A percentile compares a stretch with the other conserved stretches of the same genome.
phyloP scores from a whole-genome alignment of 2,797 vertebrate species.

The Arrhamphus sclerolepis region DNA sequence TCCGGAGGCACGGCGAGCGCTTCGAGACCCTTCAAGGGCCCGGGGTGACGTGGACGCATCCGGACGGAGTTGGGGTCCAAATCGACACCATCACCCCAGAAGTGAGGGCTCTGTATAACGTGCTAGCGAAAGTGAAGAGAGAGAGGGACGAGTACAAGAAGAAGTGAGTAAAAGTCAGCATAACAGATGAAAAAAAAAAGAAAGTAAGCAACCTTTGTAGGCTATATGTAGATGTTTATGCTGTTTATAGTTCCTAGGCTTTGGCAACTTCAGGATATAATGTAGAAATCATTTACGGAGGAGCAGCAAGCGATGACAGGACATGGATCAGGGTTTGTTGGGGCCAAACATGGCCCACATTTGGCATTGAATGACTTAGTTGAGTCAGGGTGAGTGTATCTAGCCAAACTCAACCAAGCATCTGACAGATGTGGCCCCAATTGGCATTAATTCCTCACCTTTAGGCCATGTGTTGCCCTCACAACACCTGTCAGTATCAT shows the following conservation, averaged over 20 bases:
- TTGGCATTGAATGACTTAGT: constrained; percentile 1
- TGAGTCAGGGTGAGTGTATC: constrained; percentile 1
- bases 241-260: too few species aligned
- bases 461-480: not conserved
- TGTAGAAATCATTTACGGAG: not conserved
- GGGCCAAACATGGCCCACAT: not conserved
- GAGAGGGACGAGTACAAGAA: constrained; percentile 88
- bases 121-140: constrained; percentile 90
- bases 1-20: constrained; percentile 88
- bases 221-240: not conserved
- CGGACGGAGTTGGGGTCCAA: constrained; percentile 87
- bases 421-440: not conserved
- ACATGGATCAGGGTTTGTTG: too few species aligned
- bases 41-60: constrained; percentile 88
- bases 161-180: constrained; percentile 71
- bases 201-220: too few species aligned
- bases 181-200: too few species aligned
- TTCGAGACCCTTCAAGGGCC: constrained; percentile 90
- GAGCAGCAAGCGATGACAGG: not conserved
- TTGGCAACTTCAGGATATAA: too few species aligned
- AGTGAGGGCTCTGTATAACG: constrained; percentile 89
- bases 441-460: not conserved
- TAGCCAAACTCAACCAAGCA: not conserved
- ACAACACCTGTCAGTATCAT: not conserved
- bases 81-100: constrained; percentile 96